Base-by-base conservation (phyloP, 23 tunicate species). In the Clavelina lepadiformis region DNA sequence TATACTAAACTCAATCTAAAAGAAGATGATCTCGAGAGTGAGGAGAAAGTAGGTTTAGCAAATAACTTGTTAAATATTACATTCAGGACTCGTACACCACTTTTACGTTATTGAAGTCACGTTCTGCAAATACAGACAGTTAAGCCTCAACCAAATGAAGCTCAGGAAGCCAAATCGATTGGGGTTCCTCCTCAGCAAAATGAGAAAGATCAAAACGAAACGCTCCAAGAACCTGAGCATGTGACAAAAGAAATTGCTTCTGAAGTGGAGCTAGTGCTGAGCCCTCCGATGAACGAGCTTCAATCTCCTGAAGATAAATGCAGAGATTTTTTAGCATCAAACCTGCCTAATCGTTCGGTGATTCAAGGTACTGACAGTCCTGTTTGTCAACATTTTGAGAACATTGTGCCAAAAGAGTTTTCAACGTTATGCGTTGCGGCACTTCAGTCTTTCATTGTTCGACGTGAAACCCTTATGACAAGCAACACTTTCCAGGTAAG, bases 401-500 rank as follows among this genome's bases (percentile, higher is more conserved):
- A 73, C 38, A 23, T 45, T 45, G 51, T 76, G 1, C 94, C 94
- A 26, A 52, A 77, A 61, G 35, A 77, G 44, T 85, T 85, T 36
- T 41, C 0, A 7, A 51, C 57, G 0, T 30, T 85, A 46, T 85
- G 74, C 36, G 32, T 81, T 22, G 79, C 79, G 5, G 94, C 81
- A 8, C 46, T 85, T 23, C 56, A 72, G 31, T 56, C 38, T 23
- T 85, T 68, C 44, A 51, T 76, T 2, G 59, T 85, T 5, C 59
- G 94, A 28, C 33, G 28, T 3, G 94, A 85, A 37, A 52, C 58
- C 24, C 74, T 85, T 5, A 63, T 77, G 67, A 63, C 79, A n/a
- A n/a, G n/a, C n/a, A n/a, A n/a, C n/a, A n/a, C n/a, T n/a, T n/a
- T n/a, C n/a, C n/a, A n/a, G n/a, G n/a, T n/a, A n/a, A n/a, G n/a